Percentiles rank a stretch among this genome's conserved stretches.
These are phyloP conservation scores for Dryobotodes eremita DNA, from an alignment of 2,888 invertebrate genomes.

Conservation along the genomic window DNA sequence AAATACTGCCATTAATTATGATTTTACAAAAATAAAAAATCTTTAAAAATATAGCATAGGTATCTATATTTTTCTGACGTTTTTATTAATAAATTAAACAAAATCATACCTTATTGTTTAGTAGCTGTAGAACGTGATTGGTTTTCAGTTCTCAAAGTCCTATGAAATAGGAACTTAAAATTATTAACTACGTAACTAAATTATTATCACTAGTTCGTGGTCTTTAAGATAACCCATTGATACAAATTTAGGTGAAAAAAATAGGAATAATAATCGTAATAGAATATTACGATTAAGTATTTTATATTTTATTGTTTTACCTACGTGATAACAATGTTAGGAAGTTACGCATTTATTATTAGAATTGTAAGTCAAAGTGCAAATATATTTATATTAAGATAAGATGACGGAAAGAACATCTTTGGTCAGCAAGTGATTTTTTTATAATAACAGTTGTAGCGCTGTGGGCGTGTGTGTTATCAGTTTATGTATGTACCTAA, in stretches of 20 bases:
- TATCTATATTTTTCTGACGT: neutral
- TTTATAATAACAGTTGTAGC: neutral
- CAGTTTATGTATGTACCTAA: too few species aligned
- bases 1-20: neutral
- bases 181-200: neutral
- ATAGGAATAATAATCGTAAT: neutral
- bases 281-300: neutral
- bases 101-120: neutral
- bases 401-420: slow-evolving; percentile 5
- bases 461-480: neutral
- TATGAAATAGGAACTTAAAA: neutral
- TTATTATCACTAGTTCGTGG: neutral
- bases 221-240: slow-evolving; percentile 28
- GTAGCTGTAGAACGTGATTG: neutral
- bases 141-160: neutral
- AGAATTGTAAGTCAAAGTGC: slow-evolving; percentile 9
- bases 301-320: neutral
- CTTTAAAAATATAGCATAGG: too few species aligned
- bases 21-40: too few species aligned
- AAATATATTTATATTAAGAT: slow-evolving; percentile 10
- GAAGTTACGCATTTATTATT: neutral
- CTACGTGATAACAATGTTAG: neutral
- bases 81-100: neutral
- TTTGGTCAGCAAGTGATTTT: neutral
- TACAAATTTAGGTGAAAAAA: slow-evolving; percentile 6